Base-by-base conservation (phyloP, 2,113 vertebrate genomes). In the Felis chaus region DNA sequence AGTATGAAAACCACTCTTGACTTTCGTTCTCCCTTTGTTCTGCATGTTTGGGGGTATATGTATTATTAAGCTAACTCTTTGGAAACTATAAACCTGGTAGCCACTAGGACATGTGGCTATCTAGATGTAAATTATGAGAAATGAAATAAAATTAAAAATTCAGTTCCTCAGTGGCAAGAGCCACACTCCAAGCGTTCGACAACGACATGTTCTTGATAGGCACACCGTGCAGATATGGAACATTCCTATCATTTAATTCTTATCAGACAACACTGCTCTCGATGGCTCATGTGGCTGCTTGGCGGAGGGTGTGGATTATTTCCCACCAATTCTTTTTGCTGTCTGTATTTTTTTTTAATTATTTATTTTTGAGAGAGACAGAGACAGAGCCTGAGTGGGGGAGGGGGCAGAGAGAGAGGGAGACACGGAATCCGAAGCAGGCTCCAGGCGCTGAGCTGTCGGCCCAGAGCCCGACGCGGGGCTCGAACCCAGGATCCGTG, bases 101-200 rank as follows among this genome's bases (percentile, higher is more conserved):
- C 23, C 23, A 27, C 39, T 29, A 19, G 84, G 39, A 41, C 13
- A 3, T 5, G 12, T 21, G 53, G 19, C 45, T 93, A 18, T 57
- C 95, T 82, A 78, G 21, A 68, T 68, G 36, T 25, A 66, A 88
- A 39, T 69, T 1, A 53, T 57, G 79, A 71, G 74, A 83, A 83
- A 45, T 36, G 69, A 87, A 91, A 91, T 82, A 55, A n/a, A 66
- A 86, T 29, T 61, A 33, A 89, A 74, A 89, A 83, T 23, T 91
- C 21, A 45, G 83, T 29, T 89, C 21, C 25, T n/a, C 1, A 0
- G 29, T 55, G 12, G 31, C n/a, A 86, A 0, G 12, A 41, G 50
- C 29, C 96, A 81, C 39, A 33, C 84, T 48, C 68, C 53, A 31
- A 89, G 65, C 11, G 48, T 53, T 84, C 10, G 36, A 3, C 1